Evolutionary conservation across 2,888 invertebrate species (phyloP), one percentile per base, ranked within the genome.

Genomic region (Malthinus flaveolus): DNA sequence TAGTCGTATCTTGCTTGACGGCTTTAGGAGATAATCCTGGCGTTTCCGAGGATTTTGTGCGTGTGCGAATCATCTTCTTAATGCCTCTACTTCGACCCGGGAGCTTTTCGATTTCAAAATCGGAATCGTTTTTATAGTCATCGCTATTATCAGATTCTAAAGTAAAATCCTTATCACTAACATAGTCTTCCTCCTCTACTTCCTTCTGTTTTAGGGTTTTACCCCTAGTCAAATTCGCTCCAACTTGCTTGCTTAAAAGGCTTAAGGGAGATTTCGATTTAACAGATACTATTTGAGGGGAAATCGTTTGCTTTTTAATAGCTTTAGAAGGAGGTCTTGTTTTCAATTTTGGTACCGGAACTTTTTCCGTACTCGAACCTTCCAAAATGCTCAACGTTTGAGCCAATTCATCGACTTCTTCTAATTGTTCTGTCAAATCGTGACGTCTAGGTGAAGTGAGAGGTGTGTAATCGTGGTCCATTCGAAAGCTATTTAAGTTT

Each of bases 391-490:
- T 77, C 31, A 79, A 66, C 1, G 78, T 77, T 68, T 78, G 74
- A 7, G 72, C 78, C 46, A 78, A 60, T 65, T 79, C 79, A 66
- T 78, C 78, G 12, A 64, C 37, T 42, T 67, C 67, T 39, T 63
- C 42, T 39, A 62, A 59, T n/a, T 68, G 68, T 37, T 72, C 63
- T 9, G 62, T 74, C 46, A 54, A 73, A 6, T 66, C 73, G 61
- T 76, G 75, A 70, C 84, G 85, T 68, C 84, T 84, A 32, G 88
- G 86, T 55, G 88, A 87, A 32, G 84, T 87, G 34, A 86, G 82
- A 44, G 87, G 84, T 42, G 91, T 91, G 67, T 92, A 92, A 72
- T 91, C 91, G 72, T 93, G 92, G 75, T 92, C 92, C 79, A 91
- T 85, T 71, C 85, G 85, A 67, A 89, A 85, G 68, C 85, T 82